Conservation (phyloP, 2,797 vertebrate species). For the Acanthopagrus latus region DNA sequence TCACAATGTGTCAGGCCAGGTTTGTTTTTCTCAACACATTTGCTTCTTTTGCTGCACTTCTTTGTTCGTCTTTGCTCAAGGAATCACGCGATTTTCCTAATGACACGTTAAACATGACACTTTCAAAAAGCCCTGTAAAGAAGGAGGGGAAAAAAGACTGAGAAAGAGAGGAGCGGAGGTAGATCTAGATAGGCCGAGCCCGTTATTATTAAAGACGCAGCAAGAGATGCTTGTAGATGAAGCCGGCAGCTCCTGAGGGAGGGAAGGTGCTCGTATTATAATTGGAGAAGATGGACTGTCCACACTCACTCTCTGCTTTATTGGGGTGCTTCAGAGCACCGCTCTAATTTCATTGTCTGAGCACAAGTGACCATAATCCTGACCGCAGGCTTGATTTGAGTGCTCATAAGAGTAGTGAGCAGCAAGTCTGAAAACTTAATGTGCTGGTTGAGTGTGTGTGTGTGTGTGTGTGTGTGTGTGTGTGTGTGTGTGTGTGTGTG, state of each 20-base stretch:
- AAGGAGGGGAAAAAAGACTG: neutral
- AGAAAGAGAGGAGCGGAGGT: constrained; percentile 1
- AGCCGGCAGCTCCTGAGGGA: constrained; percentile 47
- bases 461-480: constrained; percentile 24
- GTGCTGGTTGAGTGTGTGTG: constrained; percentile 30
- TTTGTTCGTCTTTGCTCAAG: neutral
- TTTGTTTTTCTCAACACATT: neutral
- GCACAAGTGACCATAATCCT: constrained; percentile 82
- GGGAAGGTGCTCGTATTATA: constrained; percentile 54
- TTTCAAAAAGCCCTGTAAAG: neutral
- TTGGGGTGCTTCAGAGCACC: constrained; percentile 75
- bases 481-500: constrained; percentile 22
- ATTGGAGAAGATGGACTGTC: constrained; percentile 72
- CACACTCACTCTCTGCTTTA: constrained; percentile 66
- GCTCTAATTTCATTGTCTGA: constrained; percentile 82
- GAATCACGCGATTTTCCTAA: neutral
- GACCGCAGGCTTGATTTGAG: constrained; percentile 86
- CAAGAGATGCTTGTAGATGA: constrained; percentile 31
- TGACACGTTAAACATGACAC: neutral
- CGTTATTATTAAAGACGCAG: constrained; percentile 39
- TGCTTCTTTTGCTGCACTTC: neutral
- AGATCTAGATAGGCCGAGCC: neutral
- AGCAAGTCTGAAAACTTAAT: constrained; percentile 73
- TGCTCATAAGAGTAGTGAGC: constrained; percentile 80
- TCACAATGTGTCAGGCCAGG: neutral